Conservation (phyloP, 2,113 vertebrate species). For the Tympanuchus pallidicinctus region DNA sequence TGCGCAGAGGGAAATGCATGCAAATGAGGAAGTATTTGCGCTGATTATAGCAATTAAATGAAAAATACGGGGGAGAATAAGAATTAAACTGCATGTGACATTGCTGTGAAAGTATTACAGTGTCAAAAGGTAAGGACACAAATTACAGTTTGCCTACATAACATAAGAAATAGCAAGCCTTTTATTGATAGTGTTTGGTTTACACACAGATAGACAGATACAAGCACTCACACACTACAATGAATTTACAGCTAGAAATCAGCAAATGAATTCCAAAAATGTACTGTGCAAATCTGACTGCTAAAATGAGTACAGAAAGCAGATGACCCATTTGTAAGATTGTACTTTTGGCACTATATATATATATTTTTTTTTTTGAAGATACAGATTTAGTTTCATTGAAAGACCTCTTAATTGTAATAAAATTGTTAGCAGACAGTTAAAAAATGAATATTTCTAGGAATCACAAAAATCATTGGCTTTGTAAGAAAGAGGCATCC, state of each 20-base stretch:
- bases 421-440: not conserved
- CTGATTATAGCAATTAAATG: constrained; percentile 48
- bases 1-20: constrained; percentile 23
- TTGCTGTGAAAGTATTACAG: not conserved
- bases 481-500: not conserved
- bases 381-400: not conserved
- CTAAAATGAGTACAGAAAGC: not conserved
- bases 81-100: constrained; percentile 11
- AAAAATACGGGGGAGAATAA: constrained; percentile 37
- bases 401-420: not conserved
- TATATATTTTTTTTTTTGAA: not conserved
- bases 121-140: constrained; percentile 45
- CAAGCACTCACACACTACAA: not conserved
- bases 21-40: constrained; percentile 32
- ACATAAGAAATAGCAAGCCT: not conserved
- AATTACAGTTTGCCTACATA: not conserved
- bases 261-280: not conserved
- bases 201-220: not conserved
- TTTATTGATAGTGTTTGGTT: not conserved
- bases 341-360: not conserved
- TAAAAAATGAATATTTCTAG: not conserved
- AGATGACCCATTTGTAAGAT: not conserved
- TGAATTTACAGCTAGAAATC: not conserved
- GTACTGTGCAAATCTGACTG: not conserved
- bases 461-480: not conserved